Conservation (phyloP, 2,797 vertebrate species). For the Danio choprae region DNA sequence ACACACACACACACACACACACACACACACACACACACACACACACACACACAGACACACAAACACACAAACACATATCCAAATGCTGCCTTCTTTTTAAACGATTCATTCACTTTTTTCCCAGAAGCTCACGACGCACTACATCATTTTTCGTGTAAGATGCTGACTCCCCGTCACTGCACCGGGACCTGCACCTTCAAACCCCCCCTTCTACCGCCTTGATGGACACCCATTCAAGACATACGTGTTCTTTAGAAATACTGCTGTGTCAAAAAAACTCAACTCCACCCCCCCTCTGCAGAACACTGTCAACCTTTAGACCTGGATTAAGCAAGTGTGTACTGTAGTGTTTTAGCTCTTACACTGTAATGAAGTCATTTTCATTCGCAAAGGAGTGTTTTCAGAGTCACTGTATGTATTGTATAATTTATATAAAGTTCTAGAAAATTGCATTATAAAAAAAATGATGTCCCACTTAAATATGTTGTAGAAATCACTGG, state of each 20-base stretch:
- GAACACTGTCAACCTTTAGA: slow-evolving; percentile 37
- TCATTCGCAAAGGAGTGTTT: slow-evolving; percentile 66
- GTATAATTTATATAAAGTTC: slow-evolving; percentile 76
- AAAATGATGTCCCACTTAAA: slow-evolving; percentile 68
- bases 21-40: neutral
- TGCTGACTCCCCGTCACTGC: slow-evolving; percentile 96
- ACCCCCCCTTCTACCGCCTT: slow-evolving; percentile 90
- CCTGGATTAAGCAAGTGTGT: slow-evolving; percentile 55
- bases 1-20: no score
- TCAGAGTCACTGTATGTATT: slow-evolving; percentile 71
- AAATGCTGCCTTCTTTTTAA: slow-evolving; percentile 48
- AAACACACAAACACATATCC: slow-evolving; percentile 5
- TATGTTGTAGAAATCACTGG: slow-evolving; percentile 70
- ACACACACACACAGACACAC: slow-evolving; percentile 2
- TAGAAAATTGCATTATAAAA: slow-evolving; percentile 64
- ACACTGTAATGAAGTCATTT: slow-evolving; percentile 70
- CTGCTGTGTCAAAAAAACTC: slow-evolving; percentile 32
- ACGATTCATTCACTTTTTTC: slow-evolving; percentile 70
- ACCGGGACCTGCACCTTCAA: slow-evolving; percentile 95
- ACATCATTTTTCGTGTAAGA: slow-evolving; percentile 97
- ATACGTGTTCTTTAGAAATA: neutral
- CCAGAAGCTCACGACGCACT: slow-evolving; percentile 95
- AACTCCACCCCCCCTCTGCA: slow-evolving; percentile 27
- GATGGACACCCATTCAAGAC: slow-evolving; percentile 60
- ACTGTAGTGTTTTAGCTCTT: slow-evolving; percentile 57